Base-by-base conservation (phyloP, 2,113 vertebrate genomes). In the Reinhardtius hippoglossoides region DNA sequence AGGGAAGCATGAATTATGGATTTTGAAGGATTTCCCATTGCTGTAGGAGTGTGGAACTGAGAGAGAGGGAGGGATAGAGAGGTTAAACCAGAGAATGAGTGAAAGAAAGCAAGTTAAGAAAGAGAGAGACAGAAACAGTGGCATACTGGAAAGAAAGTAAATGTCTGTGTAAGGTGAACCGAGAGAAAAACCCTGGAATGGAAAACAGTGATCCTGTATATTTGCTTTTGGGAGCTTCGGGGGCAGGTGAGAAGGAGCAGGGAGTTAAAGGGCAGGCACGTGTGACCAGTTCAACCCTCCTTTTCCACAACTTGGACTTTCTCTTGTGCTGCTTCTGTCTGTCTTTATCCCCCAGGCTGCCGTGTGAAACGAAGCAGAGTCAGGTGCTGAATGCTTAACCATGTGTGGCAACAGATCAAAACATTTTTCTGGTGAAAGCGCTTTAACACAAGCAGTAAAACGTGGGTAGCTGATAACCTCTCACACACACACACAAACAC, bases 1-100 rank as follows among this genome's bases (percentile, higher is more conserved):
- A 71, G 81, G 67, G 76, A 76, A 90, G 89, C 88, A 78, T 93
- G 83, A 91, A 91, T 92, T 92, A 92, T 93, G 86, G 89, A 93
- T 93, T 92, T 83, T 86, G 89, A 92, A 94, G 87, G 89, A 88
- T 91, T 92, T 92, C 90, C 91, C 88, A 87, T 83, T 84, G 81
- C 86, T 92, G 84, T 81, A 73, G 80, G 83, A 89, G 82, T 76
- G 87, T 64, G 67, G 66, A n/a, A 66, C 40, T 7, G 68, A 76
- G 66, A 58, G 63, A 78, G 66, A 62, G 63, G 46, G 57, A 57
- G 37, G n/a, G 62, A 66, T 69, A 23, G 9, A 24, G 23, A 44
- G 21, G 7, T 2, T 6, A 5, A 59, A 24, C 5, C 6, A 59
- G 26, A 59, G 26, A 57, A 4, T 21, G 54, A 56, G 54, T 2